phyloP scores from a whole-genome alignment of 2,888 invertebrate genomes.

The Diplolepis rosae region DNA sequence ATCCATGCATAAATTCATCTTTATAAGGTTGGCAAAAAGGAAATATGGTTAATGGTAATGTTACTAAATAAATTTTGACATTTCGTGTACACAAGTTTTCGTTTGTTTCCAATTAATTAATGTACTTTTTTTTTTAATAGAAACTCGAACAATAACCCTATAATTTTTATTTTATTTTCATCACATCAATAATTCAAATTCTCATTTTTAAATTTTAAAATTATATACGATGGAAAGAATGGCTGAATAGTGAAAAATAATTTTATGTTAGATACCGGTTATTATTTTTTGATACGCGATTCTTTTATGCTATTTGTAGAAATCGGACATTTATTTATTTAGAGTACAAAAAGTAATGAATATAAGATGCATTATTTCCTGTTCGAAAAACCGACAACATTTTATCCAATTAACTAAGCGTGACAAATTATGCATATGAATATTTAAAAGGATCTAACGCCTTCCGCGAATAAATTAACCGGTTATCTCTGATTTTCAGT shows the following conservation, averaged over 20 bases:
- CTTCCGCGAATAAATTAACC: constrained; percentile 16
- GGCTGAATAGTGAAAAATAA: too few species aligned
- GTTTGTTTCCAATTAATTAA: background rate
- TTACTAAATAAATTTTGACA: background rate
- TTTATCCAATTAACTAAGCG: constrained; percentile 12
- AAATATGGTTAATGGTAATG: background rate
- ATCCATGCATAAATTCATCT: background rate
- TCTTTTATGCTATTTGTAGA: too few species aligned
- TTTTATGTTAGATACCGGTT: too few species aligned
- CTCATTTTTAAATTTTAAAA: too few species aligned
- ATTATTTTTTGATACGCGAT: too few species aligned
- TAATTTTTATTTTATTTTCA: too few species aligned
- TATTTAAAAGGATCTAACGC: constrained; percentile 13
- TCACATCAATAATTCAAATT: too few species aligned
- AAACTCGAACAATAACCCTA: too few species aligned
- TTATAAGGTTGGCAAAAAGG: background rate
- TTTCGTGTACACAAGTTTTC: background rate
- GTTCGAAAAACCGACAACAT: constrained; percentile 10
- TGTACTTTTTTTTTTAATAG: background rate
- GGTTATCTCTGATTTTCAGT: background rate
- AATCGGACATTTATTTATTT: background rate
- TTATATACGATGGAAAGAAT: too few species aligned
- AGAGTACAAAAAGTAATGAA: background rate
- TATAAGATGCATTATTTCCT: constrained; percentile 9
- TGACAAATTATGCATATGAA: constrained; percentile 28